Percentiles rank a stretch among this genome's conserved stretches.
These are phyloP conservation scores for Gryllus bimaculatus DNA, from an alignment of 1,140 invertebrate species.

Conservation along the genomic window DNA sequence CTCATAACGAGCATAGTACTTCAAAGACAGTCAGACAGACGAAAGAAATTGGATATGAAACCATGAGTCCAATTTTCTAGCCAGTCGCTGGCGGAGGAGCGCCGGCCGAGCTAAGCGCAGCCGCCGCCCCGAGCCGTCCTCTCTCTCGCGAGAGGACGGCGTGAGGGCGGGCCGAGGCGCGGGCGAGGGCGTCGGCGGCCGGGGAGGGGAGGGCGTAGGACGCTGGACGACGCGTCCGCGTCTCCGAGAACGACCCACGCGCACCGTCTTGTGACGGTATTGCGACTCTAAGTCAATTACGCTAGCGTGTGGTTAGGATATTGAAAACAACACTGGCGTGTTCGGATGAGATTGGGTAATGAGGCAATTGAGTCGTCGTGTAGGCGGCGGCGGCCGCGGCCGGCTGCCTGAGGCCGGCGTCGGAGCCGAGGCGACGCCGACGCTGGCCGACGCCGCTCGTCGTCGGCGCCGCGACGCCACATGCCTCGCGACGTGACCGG, in stretches of 20 bases:
- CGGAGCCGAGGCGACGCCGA: background rate
- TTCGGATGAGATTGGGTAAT: background rate
- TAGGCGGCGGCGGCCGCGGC: no score
- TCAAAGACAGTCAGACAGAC: background rate
- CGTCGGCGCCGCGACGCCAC: no score
- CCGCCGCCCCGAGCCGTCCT: no score
- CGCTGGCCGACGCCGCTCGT: background rate
- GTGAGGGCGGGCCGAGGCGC: background rate
- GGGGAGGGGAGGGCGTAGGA: no score
- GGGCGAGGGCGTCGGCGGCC: background rate
- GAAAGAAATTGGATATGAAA: conserved; percentile 2
- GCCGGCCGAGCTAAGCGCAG: background rate
- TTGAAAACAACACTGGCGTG: background rate
- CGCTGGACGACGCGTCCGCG: no score
- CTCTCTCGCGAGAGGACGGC: background rate
- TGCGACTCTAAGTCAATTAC: background rate
- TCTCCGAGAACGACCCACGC: background rate
- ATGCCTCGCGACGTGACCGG: no score
- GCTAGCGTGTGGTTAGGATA: background rate
- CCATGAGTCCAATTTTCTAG: background rate
- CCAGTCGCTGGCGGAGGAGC: background rate
- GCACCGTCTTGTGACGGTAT: background rate
- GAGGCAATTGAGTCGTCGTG: background rate
- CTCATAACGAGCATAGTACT: background rate
- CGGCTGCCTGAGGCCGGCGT: background rate